Conservation (phyloP, 1,140 invertebrate genomes). For the Drosophila seguyi region DNA sequence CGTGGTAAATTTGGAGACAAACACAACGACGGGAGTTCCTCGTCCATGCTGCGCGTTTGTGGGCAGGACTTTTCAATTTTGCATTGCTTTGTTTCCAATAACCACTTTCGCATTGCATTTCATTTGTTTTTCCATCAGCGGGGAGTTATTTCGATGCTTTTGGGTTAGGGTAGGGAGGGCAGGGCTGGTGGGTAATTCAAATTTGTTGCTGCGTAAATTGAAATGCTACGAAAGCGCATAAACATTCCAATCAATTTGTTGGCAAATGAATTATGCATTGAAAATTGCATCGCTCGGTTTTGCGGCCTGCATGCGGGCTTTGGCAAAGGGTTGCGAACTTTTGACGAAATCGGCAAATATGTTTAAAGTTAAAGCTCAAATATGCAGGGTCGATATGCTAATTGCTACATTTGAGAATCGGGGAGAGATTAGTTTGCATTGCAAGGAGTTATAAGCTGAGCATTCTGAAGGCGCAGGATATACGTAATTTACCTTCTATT, state of each 20-base stretch:
- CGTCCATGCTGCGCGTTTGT: neutral
- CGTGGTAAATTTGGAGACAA: conserved; percentile 54
- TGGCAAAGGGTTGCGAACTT: conserved; percentile 5
- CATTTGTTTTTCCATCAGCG: conserved; percentile 52
- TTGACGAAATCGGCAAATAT: conserved; percentile 17
- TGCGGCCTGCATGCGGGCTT: conserved; percentile 2
- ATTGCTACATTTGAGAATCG: neutral
- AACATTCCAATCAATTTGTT: conserved; percentile 72
- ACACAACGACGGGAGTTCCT: neutral
- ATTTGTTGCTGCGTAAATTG: conserved; percentile 71
- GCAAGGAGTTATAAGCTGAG: neutral
- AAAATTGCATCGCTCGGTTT: conserved; percentile 48
- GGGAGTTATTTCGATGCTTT: neutral
- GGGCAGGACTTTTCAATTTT: conserved; percentile 44
- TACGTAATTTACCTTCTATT: neutral
- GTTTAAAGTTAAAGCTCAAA: conserved; percentile 27
- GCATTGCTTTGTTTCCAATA: conserved; percentile 54
- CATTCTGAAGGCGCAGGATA: too few relatives aligned
- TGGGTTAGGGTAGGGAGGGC: neutral
- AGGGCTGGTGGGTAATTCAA: conserved; percentile 56
- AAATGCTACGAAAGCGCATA: conserved; percentile 64
- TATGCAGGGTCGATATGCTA: conserved; percentile 15
- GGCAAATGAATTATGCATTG: conserved; percentile 72
- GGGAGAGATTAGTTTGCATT: conserved; percentile 10
- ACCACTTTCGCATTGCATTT: conserved; percentile 54